These are phyloP conservation scores for Campoletis raptor DNA, from an alignment of 2,888 invertebrate species.

Conservation along the genomic window DNA sequence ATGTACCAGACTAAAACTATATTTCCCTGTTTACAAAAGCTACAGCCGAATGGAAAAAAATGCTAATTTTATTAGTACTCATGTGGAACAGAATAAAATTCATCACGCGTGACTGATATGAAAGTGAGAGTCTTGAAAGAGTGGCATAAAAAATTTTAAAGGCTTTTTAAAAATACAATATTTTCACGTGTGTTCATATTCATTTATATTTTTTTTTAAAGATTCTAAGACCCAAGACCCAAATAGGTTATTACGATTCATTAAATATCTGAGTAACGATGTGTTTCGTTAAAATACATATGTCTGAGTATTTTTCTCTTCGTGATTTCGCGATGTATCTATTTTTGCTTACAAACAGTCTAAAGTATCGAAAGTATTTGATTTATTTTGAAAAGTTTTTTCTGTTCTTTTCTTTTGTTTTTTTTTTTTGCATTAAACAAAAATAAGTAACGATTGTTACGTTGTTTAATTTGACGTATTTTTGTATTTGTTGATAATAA, in stretches of 20 bases:
- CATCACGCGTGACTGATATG: background rate
- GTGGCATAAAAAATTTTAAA: background rate
- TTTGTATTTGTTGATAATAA: background rate
- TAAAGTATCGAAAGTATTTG: background rate
- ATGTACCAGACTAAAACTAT: background rate
- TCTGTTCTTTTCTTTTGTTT: too few relatives aligned
- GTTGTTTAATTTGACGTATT: conserved; percentile 6
- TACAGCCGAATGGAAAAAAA: background rate
- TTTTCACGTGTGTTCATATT: background rate
- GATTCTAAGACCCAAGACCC: background rate
- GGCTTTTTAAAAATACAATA: background rate
- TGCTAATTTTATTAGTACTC: background rate
- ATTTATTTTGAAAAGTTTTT: background rate
- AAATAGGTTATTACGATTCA: background rate
- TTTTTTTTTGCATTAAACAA: conserved; percentile 1
- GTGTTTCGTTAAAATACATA: background rate
- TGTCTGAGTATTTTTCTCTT: background rate
- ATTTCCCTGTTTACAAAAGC: background rate
- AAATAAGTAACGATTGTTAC: background rate
- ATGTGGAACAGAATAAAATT: background rate
- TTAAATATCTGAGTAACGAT: background rate
- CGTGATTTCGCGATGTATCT: background rate
- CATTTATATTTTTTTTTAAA: background rate
- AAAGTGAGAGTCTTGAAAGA: background rate
- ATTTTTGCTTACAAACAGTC: background rate